Conservation (phyloP, 2,797 vertebrate genomes). For the Margarornis squamiger region DNA sequence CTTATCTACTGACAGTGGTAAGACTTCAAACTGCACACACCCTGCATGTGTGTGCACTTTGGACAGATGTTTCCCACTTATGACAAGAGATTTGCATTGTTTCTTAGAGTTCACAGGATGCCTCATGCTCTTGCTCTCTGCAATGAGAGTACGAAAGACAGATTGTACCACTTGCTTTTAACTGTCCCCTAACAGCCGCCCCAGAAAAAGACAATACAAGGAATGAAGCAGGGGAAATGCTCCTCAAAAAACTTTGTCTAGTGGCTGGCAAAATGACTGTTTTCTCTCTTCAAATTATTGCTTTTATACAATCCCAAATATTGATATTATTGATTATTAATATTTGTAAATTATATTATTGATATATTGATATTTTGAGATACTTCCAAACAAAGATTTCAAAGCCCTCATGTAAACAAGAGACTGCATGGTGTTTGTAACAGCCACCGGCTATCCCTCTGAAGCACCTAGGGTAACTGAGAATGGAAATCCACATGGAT, state of each 20-base stretch:
- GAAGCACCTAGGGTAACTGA: not conserved
- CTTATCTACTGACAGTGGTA: not conserved
- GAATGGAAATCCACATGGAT: not conserved
- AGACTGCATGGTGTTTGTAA: not conserved
- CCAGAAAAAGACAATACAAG: not conserved
- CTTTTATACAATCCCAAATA: not conserved
- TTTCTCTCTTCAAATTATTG: not conserved
- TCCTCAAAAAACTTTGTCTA: not conserved
- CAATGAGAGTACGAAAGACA: not conserved
- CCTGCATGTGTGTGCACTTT: rapidly evolving
- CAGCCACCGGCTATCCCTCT: not conserved
- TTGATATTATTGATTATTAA: not conserved
- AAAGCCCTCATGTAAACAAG: not conserved
- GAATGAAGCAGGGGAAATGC: not conserved
- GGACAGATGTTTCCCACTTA: not conserved
- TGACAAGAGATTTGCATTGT: not conserved
- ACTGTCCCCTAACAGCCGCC: not conserved
- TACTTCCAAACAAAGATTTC: not conserved
- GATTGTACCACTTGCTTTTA: not conserved
- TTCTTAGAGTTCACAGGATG: not conserved
- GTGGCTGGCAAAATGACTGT: not conserved
- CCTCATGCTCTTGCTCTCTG: not conserved
- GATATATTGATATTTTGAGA: not conserved
- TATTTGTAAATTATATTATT: too few species aligned
- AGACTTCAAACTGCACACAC: not conserved